Evolutionary conservation across 2,113 vertebrate species (phyloP).

Genomic region (Gadus chalcogrammus): DNA sequence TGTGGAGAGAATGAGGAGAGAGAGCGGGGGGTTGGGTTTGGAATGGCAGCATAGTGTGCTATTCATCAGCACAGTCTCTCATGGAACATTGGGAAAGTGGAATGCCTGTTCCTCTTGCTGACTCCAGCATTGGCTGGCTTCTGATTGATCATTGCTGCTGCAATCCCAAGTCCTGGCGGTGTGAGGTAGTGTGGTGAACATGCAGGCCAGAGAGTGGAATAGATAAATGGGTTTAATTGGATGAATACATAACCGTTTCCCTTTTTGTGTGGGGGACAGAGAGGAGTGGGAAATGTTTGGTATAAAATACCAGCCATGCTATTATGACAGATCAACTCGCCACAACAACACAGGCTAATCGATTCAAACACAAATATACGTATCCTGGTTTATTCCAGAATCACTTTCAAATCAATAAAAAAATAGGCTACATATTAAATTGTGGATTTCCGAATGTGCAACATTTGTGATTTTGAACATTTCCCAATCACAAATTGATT

Average conservation of each 20-base stretch:
- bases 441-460: not conserved
- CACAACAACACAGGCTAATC: too few species aligned
- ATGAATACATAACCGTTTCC: slow-evolving; percentile 12
- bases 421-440: not conserved
- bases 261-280: not conserved
- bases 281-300: slow-evolving; percentile 1
- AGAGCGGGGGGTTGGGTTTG: slow-evolving; percentile 52
- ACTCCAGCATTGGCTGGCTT: slow-evolving; percentile 63
- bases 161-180: slow-evolving; percentile 6
- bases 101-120: slow-evolving; percentile 74
- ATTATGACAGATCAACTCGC: too few species aligned
- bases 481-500: too few species aligned
- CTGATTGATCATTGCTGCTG: slow-evolving; percentile 67
- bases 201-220: slow-evolving; percentile 20
- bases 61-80: slow-evolving; percentile 65
- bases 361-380: too few species aligned
- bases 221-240: slow-evolving; percentile 13
- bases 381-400: too few species aligned
- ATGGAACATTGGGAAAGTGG: slow-evolving; percentile 76
- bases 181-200: not conserved
- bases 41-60: slow-evolving; percentile 62
- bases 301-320: not conserved
- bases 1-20: slow-evolving; percentile 48
- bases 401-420: not conserved
- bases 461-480: too few species aligned